Percentiles rank a stretch among this genome's conserved stretches.
Conservation (phyloP, 2,113 vertebrate genomes). For the Pangasianodon gigas region DNA sequence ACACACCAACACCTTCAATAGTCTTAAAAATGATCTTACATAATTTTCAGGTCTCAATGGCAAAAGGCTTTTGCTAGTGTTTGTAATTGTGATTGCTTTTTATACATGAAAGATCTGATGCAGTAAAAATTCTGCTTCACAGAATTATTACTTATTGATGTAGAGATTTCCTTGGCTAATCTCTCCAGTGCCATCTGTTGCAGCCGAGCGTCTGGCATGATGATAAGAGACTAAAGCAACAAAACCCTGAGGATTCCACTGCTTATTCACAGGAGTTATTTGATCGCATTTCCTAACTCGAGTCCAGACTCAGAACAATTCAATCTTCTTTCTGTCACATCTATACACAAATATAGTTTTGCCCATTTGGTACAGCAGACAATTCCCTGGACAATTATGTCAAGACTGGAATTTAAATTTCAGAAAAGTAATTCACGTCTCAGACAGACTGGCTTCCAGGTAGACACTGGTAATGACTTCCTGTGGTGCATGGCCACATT, state of each 20-base stretch:
- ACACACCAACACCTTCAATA: background rate
- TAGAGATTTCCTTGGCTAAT: slow-evolving; percentile 13
- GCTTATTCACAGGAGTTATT: slow-evolving; percentile 29
- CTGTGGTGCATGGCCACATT: slow-evolving; percentile 8
- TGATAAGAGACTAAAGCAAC: background rate
- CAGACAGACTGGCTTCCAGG: slow-evolving; percentile 14
- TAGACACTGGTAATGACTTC: slow-evolving; percentile 22
- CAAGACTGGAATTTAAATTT: slow-evolving; percentile 3
- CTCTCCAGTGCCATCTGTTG: slow-evolving; percentile 23
- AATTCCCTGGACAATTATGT: slow-evolving; percentile 15
- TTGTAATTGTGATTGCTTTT: background rate
- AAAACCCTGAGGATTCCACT: slow-evolving; percentile 25
- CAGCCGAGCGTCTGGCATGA: slow-evolving; percentile 2
- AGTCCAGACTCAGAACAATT: slow-evolving; percentile 7
- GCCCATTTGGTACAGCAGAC: background rate
- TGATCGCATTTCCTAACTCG: slow-evolving; percentile 21
- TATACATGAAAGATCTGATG: background rate
- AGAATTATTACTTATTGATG: slow-evolving; percentile 1
- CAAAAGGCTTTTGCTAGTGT: background rate
- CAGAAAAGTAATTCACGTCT: background rate
- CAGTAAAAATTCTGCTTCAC: background rate
- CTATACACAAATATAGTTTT: slow-evolving; percentile 30
- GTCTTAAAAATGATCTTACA: background rate
- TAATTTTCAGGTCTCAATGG: background rate
- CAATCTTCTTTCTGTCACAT: slow-evolving; percentile 23